These are phyloP conservation scores for Eptatretus burgeri DNA, from an alignment of 2,113 vertebrate species.

Conservation along the genomic window DNA sequence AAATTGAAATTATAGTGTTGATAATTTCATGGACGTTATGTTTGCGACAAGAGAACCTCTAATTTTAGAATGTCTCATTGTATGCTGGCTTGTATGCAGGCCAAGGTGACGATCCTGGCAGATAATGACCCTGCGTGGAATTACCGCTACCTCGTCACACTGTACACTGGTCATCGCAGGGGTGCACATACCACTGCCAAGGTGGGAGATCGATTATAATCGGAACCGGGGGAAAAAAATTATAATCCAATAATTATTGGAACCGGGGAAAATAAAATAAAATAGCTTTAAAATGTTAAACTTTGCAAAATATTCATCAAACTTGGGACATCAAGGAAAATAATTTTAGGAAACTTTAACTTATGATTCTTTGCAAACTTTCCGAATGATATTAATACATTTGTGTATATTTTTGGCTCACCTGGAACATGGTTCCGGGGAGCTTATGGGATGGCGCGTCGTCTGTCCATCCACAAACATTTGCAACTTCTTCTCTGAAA, in stretches of 20 bases:
- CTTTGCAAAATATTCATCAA: too few species aligned
- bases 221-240: neutral
- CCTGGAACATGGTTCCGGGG: too few species aligned
- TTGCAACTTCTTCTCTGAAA: too few species aligned
- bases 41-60: neutral
- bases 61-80: neutral
- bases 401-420: too few species aligned
- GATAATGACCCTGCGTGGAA: constrained; percentile 26
- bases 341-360: too few species aligned
- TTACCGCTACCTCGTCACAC: constrained; percentile 26
- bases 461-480: too few species aligned
- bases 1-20: neutral
- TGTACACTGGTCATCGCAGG: constrained; percentile 30
- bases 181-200: constrained; percentile 28
- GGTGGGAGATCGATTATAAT: constrained; percentile 15
- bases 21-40: neutral
- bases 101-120: constrained; percentile 28
- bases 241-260: too few species aligned
- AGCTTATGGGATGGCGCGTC: too few species aligned
- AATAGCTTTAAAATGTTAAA: too few species aligned
- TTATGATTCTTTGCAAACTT: too few species aligned
- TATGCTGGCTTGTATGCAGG: constrained; percentile 14
- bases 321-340: too few species aligned
- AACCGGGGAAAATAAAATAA: neutral
- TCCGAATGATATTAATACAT: too few species aligned